phyloP scores from a whole-genome alignment of 1,140 invertebrate genomes.

The Nasonia longicornis region DNA sequence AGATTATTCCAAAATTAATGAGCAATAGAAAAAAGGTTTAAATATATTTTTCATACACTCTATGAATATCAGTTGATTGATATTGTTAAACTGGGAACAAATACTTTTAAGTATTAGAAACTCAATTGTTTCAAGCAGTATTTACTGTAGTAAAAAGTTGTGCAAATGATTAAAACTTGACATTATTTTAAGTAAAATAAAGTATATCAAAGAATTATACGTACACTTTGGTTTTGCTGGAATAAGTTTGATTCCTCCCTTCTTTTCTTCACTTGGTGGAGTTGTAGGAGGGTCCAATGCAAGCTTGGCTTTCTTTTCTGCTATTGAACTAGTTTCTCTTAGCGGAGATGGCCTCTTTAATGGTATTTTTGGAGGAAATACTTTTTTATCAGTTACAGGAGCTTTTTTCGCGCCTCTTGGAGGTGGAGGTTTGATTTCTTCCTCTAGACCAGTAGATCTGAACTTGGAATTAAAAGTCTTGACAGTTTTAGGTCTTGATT shows the following conservation, averaged over 20 bases:
- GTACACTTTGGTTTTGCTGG: slow-evolving; percentile 90
- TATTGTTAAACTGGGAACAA: neutral
- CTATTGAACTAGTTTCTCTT: slow-evolving; percentile 67
- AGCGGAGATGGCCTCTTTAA: slow-evolving; percentile 77
- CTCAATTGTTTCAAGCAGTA: neutral
- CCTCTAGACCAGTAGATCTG: slow-evolving; percentile 85
- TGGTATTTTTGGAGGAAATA: slow-evolving; percentile 68
- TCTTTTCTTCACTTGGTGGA: slow-evolving; percentile 73
- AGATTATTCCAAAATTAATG: slow-evolving; percentile 16
- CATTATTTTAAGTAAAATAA: neutral
- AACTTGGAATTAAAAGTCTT: slow-evolving; percentile 91
- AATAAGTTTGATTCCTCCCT: slow-evolving; percentile 85
- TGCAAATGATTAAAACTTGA: slow-evolving; percentile 17
- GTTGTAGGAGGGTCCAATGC: slow-evolving; percentile 61
- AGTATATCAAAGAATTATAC: slow-evolving; percentile 67
- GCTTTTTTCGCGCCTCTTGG: slow-evolving; percentile 70
- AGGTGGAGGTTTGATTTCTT: slow-evolving; percentile 83
- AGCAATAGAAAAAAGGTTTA: slow-evolving; percentile 12
- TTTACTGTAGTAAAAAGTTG: slow-evolving; percentile 20
- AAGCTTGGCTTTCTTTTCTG: slow-evolving; percentile 83
- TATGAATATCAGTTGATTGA: slow-evolving; percentile 36
- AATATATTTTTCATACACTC: slow-evolving; percentile 1
- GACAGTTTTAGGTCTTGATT: slow-evolving; percentile 82
- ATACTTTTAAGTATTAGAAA: neutral
- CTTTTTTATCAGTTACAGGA: slow-evolving; percentile 71